These are phyloP conservation scores for Columba livia DNA, from an alignment of 2,113 vertebrate species.

Conservation along the genomic window DNA sequence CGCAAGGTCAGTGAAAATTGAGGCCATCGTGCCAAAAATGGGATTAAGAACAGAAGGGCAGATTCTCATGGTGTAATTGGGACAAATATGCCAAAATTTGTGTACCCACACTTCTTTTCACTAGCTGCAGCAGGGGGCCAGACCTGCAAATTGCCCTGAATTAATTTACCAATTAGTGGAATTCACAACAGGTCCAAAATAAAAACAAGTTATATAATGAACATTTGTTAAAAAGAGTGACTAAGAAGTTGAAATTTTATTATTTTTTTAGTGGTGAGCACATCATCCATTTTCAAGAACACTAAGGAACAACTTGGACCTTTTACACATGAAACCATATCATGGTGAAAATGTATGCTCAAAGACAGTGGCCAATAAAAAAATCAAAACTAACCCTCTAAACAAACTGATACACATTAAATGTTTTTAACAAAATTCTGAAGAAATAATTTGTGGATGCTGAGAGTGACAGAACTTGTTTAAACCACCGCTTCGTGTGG, in stretches of 20 bases:
- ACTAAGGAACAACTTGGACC: neutral
- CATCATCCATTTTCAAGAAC: neutral
- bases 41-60: neutral
- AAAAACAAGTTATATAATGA: neutral
- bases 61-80: neutral
- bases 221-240: neutral
- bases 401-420: neutral
- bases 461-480: neutral
- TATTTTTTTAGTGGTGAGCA: neutral
- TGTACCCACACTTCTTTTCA: neutral
- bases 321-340: neutral
- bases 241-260: neutral
- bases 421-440: neutral
- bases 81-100: neutral
- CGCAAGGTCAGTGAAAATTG: neutral
- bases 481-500: neutral
- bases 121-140: neutral
- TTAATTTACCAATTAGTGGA: neutral
- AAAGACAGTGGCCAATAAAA: neutral
- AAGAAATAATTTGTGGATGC: neutral
- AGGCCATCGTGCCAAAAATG: neutral
- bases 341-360: neutral
- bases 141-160: neutral
- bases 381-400: neutral
- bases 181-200: neutral